Percentiles rank a stretch among this genome's conserved stretches.
These are phyloP conservation scores for Triplophysa rosa DNA, from an alignment of 2,113 vertebrate species.

Conservation along the genomic window DNA sequence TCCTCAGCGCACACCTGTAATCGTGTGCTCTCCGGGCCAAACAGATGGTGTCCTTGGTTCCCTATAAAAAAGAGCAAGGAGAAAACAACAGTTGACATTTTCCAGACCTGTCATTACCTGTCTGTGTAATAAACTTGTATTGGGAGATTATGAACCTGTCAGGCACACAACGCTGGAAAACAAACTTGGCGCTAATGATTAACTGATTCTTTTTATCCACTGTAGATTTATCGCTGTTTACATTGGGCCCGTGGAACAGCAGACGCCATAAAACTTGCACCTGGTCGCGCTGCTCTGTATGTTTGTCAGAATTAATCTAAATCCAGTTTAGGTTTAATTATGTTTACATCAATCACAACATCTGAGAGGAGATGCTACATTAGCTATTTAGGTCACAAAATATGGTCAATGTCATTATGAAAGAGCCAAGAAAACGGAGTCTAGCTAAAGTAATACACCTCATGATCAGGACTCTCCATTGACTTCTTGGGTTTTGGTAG, in stretches of 20 bases:
- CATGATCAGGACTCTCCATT: too few species aligned
- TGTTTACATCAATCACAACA: constrained; percentile 25
- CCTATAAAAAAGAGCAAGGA: background rate
- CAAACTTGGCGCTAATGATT: constrained; percentile 37
- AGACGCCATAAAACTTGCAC: constrained; percentile 24
- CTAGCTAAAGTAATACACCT: too few species aligned
- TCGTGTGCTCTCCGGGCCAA: constrained; percentile 33
- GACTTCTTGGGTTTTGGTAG: too few species aligned
- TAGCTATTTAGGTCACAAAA: constrained; percentile 17
- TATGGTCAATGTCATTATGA: background rate
- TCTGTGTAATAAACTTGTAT: constrained; percentile 50
- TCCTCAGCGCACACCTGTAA: constrained; percentile 50
- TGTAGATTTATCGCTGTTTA: constrained; percentile 25
- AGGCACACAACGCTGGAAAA: background rate
- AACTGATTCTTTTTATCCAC: constrained; percentile 18
- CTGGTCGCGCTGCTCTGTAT: constrained; percentile 7
- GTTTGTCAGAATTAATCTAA: constrained; percentile 6
- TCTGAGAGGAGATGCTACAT: background rate
- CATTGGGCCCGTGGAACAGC: background rate
- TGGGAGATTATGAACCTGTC: constrained; percentile 6
- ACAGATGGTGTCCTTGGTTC: constrained; percentile 47
- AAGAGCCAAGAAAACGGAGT: background rate
- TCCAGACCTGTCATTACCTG: constrained; percentile 49
- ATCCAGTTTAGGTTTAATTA: constrained; percentile 21
- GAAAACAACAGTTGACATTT: constrained; percentile 50